Percentiles rank a stretch among this genome's conserved stretches.
phyloP scores from a whole-genome alignment of 1,140 invertebrate genomes.

The Bombus balteatus region DNA sequence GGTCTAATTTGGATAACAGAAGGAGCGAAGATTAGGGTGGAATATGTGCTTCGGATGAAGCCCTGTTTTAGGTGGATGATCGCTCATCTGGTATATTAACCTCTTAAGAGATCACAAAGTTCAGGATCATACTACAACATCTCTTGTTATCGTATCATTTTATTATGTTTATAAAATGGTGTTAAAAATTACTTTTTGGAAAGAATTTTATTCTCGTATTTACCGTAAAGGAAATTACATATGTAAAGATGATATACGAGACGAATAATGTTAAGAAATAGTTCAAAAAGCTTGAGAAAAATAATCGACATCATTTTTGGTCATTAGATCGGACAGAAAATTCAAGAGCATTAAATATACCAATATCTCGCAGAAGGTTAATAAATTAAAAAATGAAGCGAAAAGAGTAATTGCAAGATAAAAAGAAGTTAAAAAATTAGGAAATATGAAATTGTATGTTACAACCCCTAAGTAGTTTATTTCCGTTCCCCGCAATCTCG shows the following conservation, averaged over 20 bases:
- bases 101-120: background rate
- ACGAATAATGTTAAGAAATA: background rate
- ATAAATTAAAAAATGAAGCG: background rate
- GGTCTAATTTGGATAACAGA: background rate
- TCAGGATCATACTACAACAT: too few species aligned
- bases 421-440: background rate
- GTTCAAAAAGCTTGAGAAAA: too few species aligned
- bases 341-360: too few species aligned
- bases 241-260: background rate
- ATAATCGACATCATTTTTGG: too few species aligned
- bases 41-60: background rate
- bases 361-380: too few species aligned
- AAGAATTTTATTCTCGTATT: background rate
- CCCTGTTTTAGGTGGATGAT: background rate
- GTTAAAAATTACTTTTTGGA: background rate
- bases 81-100: background rate
- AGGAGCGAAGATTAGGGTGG: background rate
- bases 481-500: background rate
- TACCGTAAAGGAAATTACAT: background rate
- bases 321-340: too few species aligned
- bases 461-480: background rate
- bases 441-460: background rate
- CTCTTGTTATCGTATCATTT: too few species aligned
- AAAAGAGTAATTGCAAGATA: background rate
- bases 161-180: background rate